Conservation (phyloP, 2,797 vertebrate genomes). For the Sebastes reedi region DNA sequence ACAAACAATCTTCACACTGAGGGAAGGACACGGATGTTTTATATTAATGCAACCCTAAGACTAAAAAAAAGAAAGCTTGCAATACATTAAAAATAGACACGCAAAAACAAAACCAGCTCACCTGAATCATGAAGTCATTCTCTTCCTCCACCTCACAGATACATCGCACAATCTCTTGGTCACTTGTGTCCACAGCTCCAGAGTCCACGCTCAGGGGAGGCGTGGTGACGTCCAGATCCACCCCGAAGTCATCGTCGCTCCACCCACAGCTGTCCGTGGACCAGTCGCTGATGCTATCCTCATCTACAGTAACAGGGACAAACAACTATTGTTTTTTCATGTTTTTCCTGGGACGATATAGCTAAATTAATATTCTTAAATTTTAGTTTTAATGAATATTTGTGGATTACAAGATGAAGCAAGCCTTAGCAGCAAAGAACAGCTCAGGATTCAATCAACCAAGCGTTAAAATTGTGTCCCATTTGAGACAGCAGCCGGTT, state of each 20-base stretch:
- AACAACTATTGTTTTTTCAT: neutral
- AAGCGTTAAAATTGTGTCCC: neutral
- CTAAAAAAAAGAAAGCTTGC: neutral
- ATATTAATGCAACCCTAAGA: neutral
- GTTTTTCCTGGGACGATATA: neutral
- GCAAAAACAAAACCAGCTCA: conserved; percentile 44
- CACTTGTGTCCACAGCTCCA: conserved; percentile 82
- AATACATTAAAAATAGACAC: neutral
- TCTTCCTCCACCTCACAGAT: conserved; percentile 96
- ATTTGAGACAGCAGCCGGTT: neutral
- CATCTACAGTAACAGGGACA: conserved; percentile 77
- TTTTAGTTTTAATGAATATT: neutral
- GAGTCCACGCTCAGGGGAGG: conserved; percentile 89
- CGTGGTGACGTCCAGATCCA: conserved; percentile 88
- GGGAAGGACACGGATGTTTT: neutral
- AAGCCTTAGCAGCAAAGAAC: conserved; percentile 60
- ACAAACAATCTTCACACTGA: conserved; percentile 97
- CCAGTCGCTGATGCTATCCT: conserved; percentile 92
- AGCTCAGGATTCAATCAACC: conserved; percentile 67
- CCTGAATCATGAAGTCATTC: conserved; percentile 99
- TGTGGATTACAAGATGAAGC: conserved; percentile 48
- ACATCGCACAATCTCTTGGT: conserved; percentile 92
- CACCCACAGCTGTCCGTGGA: conserved; percentile 94
- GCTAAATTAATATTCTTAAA: neutral
- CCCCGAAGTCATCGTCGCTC: conserved; percentile 92